Evolutionary conservation across 2,888 invertebrate genomes (phyloP).

Genomic region (Platycnemis pennipes): DNA sequence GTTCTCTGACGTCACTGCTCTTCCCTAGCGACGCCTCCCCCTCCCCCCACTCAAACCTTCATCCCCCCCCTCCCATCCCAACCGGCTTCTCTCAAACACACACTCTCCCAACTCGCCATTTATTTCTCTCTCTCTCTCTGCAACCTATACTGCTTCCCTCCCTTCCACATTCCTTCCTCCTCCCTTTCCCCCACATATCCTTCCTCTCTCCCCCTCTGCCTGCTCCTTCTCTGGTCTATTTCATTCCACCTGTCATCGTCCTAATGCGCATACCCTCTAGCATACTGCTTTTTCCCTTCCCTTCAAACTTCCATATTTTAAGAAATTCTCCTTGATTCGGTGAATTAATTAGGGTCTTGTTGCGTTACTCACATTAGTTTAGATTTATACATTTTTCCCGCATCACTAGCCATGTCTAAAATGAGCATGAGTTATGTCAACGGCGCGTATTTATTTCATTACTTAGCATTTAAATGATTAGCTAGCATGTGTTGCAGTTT

Average conservation of each 20-base stretch:
- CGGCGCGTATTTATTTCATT: too few relatives aligned
- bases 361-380: background rate
- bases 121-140: background rate
- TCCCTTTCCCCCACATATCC: background rate
- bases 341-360: background rate
- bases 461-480: too few relatives aligned
- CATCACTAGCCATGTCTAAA: background rate
- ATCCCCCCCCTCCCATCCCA: background rate
- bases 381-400: background rate
- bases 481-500: too few relatives aligned
- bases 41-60: background rate
- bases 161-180: background rate
- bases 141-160: background rate
- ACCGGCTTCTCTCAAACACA: background rate
- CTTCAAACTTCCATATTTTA: background rate
- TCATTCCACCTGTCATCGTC: background rate
- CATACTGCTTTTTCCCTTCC: background rate
- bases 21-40: slow-evolving; percentile 56
- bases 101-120: background rate
- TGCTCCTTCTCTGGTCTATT: background rate
- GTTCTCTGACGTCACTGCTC: slow-evolving; percentile 63
- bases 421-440: too few relatives aligned
- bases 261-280: background rate
- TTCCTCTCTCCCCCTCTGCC: background rate
- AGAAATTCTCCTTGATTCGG: background rate